phyloP scores from a whole-genome alignment of 2,797 vertebrate species.

The Oreortyx pictus region DNA sequence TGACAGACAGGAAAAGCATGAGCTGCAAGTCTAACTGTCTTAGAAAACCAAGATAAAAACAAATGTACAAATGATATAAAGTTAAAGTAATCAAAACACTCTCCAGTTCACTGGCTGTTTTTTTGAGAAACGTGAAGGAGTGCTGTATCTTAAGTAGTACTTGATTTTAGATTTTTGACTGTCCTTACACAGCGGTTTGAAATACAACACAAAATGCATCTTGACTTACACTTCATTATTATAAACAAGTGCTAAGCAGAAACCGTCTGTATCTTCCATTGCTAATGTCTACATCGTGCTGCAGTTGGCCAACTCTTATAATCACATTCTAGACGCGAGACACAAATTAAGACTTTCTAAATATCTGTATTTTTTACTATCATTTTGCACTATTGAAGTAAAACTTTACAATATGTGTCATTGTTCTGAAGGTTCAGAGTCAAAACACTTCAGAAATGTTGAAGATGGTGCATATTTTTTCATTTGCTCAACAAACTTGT shows the following conservation, averaged over 20 bases:
- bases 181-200: conserved; percentile 46
- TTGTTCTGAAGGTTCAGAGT: conserved; percentile 20
- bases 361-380: neutral
- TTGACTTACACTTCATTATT: conserved; percentile 41
- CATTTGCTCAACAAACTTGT: neutral
- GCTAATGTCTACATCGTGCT: conserved; percentile 10
- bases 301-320: conserved; percentile 50
- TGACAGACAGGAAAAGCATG: conserved; percentile 28
- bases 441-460: conserved; percentile 45
- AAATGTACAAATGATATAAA: neutral
- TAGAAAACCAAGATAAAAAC: neutral
- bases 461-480: neutral
- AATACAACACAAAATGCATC: conserved; percentile 36
- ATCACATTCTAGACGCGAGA: conserved; percentile 9
- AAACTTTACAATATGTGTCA: neutral
- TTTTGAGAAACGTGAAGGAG: neutral
- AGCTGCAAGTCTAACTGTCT: conserved; percentile 28
- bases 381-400: neutral
- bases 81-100: conserved; percentile 60
- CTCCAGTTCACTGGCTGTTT: conserved; percentile 14
- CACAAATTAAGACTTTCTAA: conserved; percentile 16
- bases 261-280: conserved; percentile 53
- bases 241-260: conserved; percentile 46
- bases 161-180: neutral
- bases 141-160: neutral